These are phyloP conservation scores for Zaprionus tsacasi DNA, from an alignment of 1,140 invertebrate genomes.

Conservation along the genomic window DNA sequence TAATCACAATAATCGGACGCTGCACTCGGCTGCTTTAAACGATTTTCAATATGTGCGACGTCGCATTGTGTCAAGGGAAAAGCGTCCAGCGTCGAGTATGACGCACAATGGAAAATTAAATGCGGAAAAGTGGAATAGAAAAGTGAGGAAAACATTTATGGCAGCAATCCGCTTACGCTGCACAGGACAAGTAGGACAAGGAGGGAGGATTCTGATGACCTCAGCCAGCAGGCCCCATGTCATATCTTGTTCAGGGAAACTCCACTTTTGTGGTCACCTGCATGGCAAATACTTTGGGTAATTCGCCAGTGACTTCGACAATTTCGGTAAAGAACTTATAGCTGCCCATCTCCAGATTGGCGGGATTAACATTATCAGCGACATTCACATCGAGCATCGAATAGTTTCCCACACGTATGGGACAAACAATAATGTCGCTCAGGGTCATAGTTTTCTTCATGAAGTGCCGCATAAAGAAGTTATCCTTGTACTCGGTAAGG, in stretches of 20 bases:
- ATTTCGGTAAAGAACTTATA: constrained; percentile 69
- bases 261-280: constrained; percentile 55
- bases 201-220: constrained; percentile 16
- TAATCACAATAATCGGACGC: constrained; percentile 79
- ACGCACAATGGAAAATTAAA: constrained; percentile 72
- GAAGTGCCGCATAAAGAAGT: constrained; percentile 41
- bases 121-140: constrained; percentile 50
- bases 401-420: constrained; percentile 54
- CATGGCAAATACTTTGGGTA: constrained; percentile 63
- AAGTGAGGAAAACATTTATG: constrained; percentile 6
- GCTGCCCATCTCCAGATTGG: constrained; percentile 37
- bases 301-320: constrained; percentile 56
- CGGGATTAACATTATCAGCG: constrained; percentile 41
- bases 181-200: constrained; percentile 5
- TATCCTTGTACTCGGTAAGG: constrained; percentile 26
- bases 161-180: constrained; percentile 69
- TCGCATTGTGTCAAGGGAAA: constrained; percentile 28
- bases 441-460: constrained; percentile 40
- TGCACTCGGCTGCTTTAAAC: constrained; percentile 73
- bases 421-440: constrained; percentile 43
- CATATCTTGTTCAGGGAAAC: constrained; percentile 30
- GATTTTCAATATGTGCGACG: constrained; percentile 73
- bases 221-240: constrained; percentile 25
- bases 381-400: constrained; percentile 36
- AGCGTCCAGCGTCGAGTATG: constrained; percentile 41